Base-by-base conservation (phyloP, 2,113 vertebrate genomes). In the Peromyscus leucopus region DNA sequence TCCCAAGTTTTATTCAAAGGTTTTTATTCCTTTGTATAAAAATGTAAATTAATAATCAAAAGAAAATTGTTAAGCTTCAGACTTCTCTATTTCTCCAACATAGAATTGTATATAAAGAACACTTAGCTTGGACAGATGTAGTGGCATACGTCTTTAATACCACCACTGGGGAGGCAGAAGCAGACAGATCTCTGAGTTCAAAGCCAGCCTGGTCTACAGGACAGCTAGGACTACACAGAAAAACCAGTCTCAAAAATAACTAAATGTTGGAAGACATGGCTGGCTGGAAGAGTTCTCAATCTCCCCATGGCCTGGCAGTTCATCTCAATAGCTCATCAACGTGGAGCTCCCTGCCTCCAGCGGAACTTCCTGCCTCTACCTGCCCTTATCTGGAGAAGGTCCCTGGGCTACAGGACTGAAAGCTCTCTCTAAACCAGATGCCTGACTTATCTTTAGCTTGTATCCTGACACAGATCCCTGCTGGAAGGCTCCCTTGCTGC, bases 11-110 rank as follows among this genome's bases (percentile, higher is more conserved):
- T 88, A 96, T 46, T 86, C 31, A 71, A 72, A 71, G 9, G 5
- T 74, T 93, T 94, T 80, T 39, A 63, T 74, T 26, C 36, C 31
- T 91, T 89, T 92, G 80, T 69, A 19, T 51, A 91, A 91, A 97
- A 93, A 92, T 39, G 31, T 33, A 91, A 63, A 93, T 74, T 76
- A 88, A 72, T 88, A 55, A 55, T 84, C 39, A 51, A 69, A n/a
- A 51, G 19, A 71, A 55, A 55, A n/a, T 65, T 31, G 55, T 79
- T 79, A 93, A 90, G 36, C 48, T 48, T 42, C 80, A 92, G 74
- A 83, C 59, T 91, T 89, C 71, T 93, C 19, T 74, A 69, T 89
- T 82, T 93, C 59, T 91, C 36, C 79, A 94, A 80, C 2, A 65
- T 61, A 61, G 33, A 12, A 83, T 28, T 11, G 9, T n/a, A 63